Conservation (phyloP, 2,113 vertebrate species). For the Podarcis raffonei region DNA sequence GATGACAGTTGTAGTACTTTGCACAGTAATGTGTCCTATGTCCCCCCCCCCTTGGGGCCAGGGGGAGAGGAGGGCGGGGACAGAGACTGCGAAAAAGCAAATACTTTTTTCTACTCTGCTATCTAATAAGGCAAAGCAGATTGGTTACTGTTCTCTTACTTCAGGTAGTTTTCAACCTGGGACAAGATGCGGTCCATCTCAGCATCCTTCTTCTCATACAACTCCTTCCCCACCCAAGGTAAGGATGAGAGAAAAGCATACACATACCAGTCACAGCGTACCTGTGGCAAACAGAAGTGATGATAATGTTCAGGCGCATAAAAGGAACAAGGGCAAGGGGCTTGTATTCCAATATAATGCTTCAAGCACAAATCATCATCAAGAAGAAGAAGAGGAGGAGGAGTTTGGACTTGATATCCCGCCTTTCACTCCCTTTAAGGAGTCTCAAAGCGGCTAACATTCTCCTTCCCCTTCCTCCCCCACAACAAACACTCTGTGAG, state of each 20-base stretch:
- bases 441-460: no score
- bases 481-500: no score
- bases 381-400: no score
- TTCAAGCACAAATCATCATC: not conserved
- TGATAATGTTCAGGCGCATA: not conserved
- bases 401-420: no score
- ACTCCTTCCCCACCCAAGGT: slow-evolving; percentile 97
- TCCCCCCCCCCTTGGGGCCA: no score
- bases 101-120: not conserved
- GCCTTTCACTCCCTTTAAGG: no score
- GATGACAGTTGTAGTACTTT: no score
- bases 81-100: not conserved
- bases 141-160: slow-evolving; percentile 76
- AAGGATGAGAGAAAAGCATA: slow-evolving; percentile 92
- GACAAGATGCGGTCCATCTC: slow-evolving; percentile 96
- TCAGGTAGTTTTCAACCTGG: slow-evolving; percentile 93
- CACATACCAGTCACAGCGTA: slow-evolving; percentile 96
- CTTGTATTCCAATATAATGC: not conserved
- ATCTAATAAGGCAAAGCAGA: not conserved
- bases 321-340: not conserved
- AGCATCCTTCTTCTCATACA: slow-evolving; percentile 98
- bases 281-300: slow-evolving; percentile 71
- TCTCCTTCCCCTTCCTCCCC: no score
- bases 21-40: no score
- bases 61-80: no score